Percentiles rank a stretch among this genome's conserved stretches.
Evolutionary conservation across 2,113 vertebrate species (phyloP).

Genomic region (Odontophorus gujanensis): DNA sequence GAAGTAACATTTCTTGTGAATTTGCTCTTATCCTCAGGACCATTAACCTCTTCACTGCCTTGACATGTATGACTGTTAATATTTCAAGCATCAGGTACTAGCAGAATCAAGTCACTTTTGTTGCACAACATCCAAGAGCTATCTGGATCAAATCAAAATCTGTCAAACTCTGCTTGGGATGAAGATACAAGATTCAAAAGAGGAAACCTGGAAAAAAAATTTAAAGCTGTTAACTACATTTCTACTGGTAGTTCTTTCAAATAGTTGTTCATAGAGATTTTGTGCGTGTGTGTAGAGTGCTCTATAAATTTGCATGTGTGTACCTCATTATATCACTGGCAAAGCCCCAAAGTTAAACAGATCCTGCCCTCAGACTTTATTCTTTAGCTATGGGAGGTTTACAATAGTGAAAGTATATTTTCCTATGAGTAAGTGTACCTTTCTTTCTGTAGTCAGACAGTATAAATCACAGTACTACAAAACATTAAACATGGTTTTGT

Average conservation of each 20-base stretch:
- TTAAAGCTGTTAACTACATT: slow-evolving; percentile 76
- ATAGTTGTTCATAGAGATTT: background rate
- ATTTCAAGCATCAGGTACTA: slow-evolving; percentile 81
- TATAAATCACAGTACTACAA: background rate
- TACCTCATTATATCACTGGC: background rate
- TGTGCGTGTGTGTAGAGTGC: background rate
- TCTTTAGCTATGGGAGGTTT: background rate
- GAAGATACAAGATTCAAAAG: slow-evolving; percentile 80
- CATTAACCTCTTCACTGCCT: slow-evolving; percentile 80
- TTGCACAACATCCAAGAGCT: slow-evolving; percentile 86
- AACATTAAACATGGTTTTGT: background rate
- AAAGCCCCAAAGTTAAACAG: background rate
- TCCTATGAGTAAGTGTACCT: background rate
- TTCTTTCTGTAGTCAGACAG: background rate
- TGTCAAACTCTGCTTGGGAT: slow-evolving; percentile 75
- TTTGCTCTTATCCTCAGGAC: slow-evolving; percentile 69
- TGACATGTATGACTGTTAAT: slow-evolving; percentile 77
- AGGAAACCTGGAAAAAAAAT: slow-evolving; percentile 77
- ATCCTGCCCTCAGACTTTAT: background rate
- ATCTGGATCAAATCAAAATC: slow-evolving; percentile 82
- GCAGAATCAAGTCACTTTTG: slow-evolving; percentile 80
- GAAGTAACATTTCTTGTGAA: background rate
- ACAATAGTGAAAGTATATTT: background rate
- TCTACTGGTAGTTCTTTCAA: slow-evolving; percentile 56
- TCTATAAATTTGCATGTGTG: background rate